These are phyloP conservation scores for Drosophila austrosaltans DNA, from an alignment of 2,888 invertebrate genomes.

Conservation along the genomic window DNA sequence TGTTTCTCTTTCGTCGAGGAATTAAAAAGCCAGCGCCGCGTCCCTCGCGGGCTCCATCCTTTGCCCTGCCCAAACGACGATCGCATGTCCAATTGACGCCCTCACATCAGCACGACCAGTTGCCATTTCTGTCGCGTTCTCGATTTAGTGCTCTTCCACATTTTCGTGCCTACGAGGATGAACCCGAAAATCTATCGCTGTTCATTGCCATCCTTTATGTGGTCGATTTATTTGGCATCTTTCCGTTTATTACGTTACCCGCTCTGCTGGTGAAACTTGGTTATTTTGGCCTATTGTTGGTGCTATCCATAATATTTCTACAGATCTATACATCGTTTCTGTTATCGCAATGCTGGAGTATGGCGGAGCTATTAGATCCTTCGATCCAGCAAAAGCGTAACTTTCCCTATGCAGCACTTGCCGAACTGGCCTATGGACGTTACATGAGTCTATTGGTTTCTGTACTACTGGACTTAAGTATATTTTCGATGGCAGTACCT, in stretches of 20 bases:
- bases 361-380: constrained; percentile 89
- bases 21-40: constrained; percentile 61
- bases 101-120: constrained; percentile 78
- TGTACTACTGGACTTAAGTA: constrained; percentile 88
- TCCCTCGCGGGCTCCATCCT: constrained; percentile 67
- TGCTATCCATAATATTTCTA: constrained; percentile 87
- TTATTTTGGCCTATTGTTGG: constrained; percentile 88
- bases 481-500: constrained; percentile 91
- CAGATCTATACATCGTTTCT: constrained; percentile 93
- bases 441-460: constrained; percentile 87
- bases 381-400: constrained; percentile 87
- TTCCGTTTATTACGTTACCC: constrained; percentile 91
- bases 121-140: constrained; percentile 79
- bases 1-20: constrained; percentile 69
- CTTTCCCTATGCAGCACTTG: constrained; percentile 93
- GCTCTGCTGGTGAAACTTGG: constrained; percentile 90
- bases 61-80: constrained; percentile 63
- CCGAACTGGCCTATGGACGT: constrained; percentile 90
- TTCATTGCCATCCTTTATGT: constrained; percentile 90
- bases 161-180: constrained; percentile 71
- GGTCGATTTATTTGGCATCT: constrained; percentile 92
- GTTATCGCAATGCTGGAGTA: constrained; percentile 91
- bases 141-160: constrained; percentile 82
- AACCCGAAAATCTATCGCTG: constrained; percentile 85
- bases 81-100: constrained; percentile 61